These are phyloP conservation scores for Empidonax alnorum DNA, from an alignment of 2,113 vertebrate species.

Conservation along the genomic window DNA sequence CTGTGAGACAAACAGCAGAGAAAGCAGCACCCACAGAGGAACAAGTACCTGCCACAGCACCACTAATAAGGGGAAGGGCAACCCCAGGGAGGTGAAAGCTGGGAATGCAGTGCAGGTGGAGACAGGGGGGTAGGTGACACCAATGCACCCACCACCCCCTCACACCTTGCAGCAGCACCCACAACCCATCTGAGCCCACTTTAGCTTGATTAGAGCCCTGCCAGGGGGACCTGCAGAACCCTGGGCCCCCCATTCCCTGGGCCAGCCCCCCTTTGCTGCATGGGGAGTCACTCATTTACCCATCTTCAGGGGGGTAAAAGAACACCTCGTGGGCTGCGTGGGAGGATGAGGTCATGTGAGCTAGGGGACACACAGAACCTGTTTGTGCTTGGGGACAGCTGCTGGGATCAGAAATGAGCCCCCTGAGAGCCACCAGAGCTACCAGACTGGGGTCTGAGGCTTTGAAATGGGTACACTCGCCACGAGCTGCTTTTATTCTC, in stretches of 20 bases:
- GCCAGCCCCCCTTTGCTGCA: not conserved
- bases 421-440: not conserved
- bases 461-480: not conserved
- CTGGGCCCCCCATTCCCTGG: not conserved
- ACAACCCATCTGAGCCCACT: not conserved
- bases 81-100: not conserved
- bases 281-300: not conserved
- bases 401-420: not conserved
- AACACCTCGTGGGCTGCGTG: not conserved
- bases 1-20: not conserved
- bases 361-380: not conserved
- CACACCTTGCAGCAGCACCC: not conserved
- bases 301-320: not conserved
- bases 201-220: not conserved
- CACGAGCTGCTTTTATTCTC: not conserved
- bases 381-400: not conserved
- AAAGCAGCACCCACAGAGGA: not conserved
- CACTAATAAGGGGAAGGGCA: not conserved
- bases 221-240: fast-evolving
- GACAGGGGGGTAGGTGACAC: not conserved
- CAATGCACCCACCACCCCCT: not conserved
- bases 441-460: not conserved
- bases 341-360: not conserved
- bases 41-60: fast-evolving
- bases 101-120: not conserved